phyloP scores from a whole-genome alignment of 2,113 vertebrate species.

The Polyodon spathula region DNA sequence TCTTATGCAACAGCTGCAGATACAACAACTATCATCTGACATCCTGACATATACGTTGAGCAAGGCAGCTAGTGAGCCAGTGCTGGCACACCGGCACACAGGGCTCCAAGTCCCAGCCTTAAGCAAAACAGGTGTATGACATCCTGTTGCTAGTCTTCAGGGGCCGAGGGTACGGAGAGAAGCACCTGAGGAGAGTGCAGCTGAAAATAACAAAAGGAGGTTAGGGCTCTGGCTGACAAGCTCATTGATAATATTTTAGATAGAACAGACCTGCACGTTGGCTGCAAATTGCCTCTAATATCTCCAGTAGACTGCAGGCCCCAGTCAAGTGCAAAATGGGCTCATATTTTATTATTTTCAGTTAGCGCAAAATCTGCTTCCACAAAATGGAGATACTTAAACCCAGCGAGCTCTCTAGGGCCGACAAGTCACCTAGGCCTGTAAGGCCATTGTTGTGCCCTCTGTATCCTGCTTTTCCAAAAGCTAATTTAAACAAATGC shows the following conservation, averaged over 20 bases:
- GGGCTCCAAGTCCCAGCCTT: conserved; percentile 73
- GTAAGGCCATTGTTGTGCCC: conserved; percentile 14
- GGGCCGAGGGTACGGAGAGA: conserved; percentile 57
- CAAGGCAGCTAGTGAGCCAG: conserved; percentile 54
- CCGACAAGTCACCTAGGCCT: conserved; percentile 18
- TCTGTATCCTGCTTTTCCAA: not conserved
- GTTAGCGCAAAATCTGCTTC: conserved; percentile 30
- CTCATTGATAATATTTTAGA: conserved; percentile 88
- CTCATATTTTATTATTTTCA: conserved; percentile 60
- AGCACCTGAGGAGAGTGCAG: conserved; percentile 61
- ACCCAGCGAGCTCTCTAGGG: conserved; percentile 28
- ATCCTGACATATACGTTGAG: conserved; percentile 78
- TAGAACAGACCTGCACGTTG: conserved; percentile 68
- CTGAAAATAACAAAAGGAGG: conserved; percentile 82
- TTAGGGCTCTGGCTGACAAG: conserved; percentile 78
- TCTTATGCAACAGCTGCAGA: conserved; percentile 82
- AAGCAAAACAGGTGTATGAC: conserved; percentile 88
- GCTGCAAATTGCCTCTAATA: conserved; percentile 84
- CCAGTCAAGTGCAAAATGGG: conserved; percentile 61
- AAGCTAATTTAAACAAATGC: not conserved
- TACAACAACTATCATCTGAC: conserved; percentile 85
- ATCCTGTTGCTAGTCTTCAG: conserved; percentile 77
- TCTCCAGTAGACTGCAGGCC: conserved; percentile 66
- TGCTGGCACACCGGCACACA: conserved; percentile 63
- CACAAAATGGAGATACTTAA: conserved; percentile 11